A percentile compares a stretch with the other conserved stretches of the same genome.
Evolutionary conservation across 2,797 vertebrate genomes (phyloP).

Genomic region (Serranus cabrilla): DNA sequence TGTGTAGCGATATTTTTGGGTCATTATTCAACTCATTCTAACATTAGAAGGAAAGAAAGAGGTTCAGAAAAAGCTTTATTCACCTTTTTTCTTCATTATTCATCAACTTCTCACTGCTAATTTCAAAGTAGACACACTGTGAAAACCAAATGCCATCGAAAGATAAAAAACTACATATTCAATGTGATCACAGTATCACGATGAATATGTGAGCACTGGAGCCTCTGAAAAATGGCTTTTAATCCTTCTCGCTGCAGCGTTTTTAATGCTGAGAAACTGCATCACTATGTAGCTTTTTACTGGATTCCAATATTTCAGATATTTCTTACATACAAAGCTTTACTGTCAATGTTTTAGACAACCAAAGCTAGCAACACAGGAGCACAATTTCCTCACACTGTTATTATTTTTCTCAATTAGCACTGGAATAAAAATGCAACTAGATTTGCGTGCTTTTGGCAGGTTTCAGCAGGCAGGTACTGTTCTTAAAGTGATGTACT

Average conservation of each 20-base stretch:
- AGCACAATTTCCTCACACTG: conserved; percentile 35
- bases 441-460: conserved; percentile 54
- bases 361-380: not conserved
- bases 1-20: conserved; percentile 31
- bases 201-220: not conserved
- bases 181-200: not conserved
- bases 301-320: conserved; percentile 16
- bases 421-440: conserved; percentile 64
- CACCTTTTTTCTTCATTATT: not conserved
- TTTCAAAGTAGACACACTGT: conserved; percentile 11
- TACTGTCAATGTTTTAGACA: conserved; percentile 36
- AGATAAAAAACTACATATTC: conserved; percentile 9
- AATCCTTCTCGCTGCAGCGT: not conserved
- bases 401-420: conserved; percentile 50
- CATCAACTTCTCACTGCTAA: not conserved
- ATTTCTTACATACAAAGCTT: conserved; percentile 34
- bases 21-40: conserved; percentile 11
- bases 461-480: conserved; percentile 28
- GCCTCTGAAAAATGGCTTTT: not conserved
- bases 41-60: not conserved
- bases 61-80: conserved; percentile 24
- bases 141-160: conserved; percentile 21
- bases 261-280: not conserved
- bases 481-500: conserved; percentile 46
- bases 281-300: conserved; percentile 6